Evolutionary conservation across 1,140 invertebrate species (phyloP).

Genomic region (Lutraria rhynchaena): DNA sequence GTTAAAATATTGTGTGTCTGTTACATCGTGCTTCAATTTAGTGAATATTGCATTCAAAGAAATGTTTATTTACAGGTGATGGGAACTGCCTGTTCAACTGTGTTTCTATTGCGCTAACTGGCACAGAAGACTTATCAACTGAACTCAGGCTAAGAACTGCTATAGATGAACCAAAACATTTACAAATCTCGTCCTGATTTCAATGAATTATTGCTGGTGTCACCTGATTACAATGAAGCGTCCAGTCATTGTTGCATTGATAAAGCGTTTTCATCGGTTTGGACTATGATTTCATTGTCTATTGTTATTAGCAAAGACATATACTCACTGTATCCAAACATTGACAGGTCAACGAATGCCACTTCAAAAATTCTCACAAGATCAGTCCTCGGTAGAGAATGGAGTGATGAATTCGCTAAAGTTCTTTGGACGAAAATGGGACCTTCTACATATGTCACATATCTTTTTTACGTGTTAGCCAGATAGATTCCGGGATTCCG

Average conservation of each 20-base stretch:
- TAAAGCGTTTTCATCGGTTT: background rate
- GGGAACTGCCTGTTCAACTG: too few species aligned
- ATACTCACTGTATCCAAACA: too few species aligned
- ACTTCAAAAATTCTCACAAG: background rate
- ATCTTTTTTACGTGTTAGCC: too few species aligned
- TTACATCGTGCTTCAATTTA: too few species aligned
- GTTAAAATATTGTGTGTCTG: too few species aligned
- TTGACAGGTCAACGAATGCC: background rate
- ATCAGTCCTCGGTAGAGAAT: background rate
- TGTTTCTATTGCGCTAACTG: too few species aligned
- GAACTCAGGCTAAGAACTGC: conserved; percentile 1
- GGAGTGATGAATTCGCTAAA: background rate
- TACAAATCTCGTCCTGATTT: conserved; percentile 2
- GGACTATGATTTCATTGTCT: conserved; percentile 3
- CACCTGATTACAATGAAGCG: background rate
- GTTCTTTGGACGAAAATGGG: background rate
- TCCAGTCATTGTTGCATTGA: conserved; percentile 1
- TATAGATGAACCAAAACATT: background rate
- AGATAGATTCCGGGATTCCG: too few species aligned
- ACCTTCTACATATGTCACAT: background rate
- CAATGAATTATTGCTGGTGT: background rate
- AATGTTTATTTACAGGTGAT: too few species aligned
- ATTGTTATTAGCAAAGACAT: background rate
- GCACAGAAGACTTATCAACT: too few species aligned
- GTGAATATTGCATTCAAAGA: too few species aligned